Conservation (phyloP, 2,888 invertebrate species). For the Halictus quadricinctus region DNA sequence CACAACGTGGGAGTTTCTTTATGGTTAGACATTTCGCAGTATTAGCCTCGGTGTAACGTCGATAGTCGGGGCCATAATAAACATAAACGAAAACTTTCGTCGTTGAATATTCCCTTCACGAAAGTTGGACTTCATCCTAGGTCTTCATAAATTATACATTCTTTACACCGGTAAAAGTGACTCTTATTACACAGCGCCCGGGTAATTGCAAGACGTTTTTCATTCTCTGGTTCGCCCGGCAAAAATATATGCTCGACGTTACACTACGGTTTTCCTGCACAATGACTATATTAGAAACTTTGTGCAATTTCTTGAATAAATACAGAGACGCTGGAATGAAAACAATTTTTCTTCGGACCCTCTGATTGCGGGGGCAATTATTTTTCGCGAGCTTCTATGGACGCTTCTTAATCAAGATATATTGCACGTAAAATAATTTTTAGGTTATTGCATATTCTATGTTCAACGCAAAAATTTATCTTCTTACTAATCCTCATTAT, state of each 20-base stretch:
- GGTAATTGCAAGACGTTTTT: not conserved
- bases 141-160: slow-evolving; percentile 10
- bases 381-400: not conserved
- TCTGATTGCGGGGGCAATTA: not conserved
- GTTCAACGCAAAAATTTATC: not conserved
- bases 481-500: not conserved
- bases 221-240: not conserved
- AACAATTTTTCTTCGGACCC: not conserved
- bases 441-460: not conserved
- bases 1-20: not conserved
- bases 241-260: not conserved
- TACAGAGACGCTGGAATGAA: not conserved
- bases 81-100: slow-evolving; percentile 14
- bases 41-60: slow-evolving; percentile 8
- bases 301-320: not conserved
- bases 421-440: not conserved
- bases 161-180: slow-evolving; percentile 2
- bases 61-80: not conserved
- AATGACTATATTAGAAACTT: not conserved
- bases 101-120: slow-evolving; percentile 4
- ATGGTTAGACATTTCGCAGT: not conserved
- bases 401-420: not conserved
- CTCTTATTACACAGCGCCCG: not conserved
- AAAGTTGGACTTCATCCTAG: not conserved
- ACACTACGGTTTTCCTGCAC: not conserved